Evolutionary conservation across 2,113 vertebrate species (phyloP), one percentile per base, ranked within the genome.

Genomic region (Alligator mississippiensis): DNA sequence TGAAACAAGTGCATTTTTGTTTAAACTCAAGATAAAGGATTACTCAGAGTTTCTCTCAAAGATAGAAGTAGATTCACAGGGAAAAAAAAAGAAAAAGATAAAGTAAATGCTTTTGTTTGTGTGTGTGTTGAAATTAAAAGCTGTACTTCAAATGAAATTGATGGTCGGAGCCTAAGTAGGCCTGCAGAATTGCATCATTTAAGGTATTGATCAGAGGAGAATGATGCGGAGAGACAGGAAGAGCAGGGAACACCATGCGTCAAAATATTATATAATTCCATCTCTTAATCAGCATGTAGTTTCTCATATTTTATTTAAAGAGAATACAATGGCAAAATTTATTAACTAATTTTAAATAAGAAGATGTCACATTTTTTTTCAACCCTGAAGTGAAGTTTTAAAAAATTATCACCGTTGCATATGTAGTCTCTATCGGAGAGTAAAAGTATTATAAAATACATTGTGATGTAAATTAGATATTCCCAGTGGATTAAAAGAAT

Each of bases 381-480:
- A 92, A 15, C 84, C 72, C 34, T 80, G 9, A 94, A 63, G 14
- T 72, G 58, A 82, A 78, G 22, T 91, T 90, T 85, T 80, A 90
- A 90, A 77, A 96, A 92, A 85, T 12, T 11, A 54, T 34, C 89
- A 77, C 64, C 5, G 47, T 61, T 84, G 2, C 27, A 1, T 62
- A 25, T 68, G 3, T 84, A 80, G n/a, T 77, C 25, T 88, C 55
- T 89, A 21, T 92, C 84, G 87, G 59, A 92, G 93, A 95, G 87
- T 87, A 77, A 82, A 95, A 88, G 84, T 2, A n/a, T 1, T 62
- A 64, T 85, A 61, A 95, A 93, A 90, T 94, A 47, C 6, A 62
- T 68, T 95, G 27, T 93, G 92, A 61, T 97, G 74, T 90, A 93
- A 95, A 90, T 95, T 84, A 90, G 74, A 3, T 89, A 68, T 96